These are phyloP conservation scores for Siderastrea siderea DNA, from an alignment of 92 coral and sea anemone genomes.

Conservation along the genomic window DNA sequence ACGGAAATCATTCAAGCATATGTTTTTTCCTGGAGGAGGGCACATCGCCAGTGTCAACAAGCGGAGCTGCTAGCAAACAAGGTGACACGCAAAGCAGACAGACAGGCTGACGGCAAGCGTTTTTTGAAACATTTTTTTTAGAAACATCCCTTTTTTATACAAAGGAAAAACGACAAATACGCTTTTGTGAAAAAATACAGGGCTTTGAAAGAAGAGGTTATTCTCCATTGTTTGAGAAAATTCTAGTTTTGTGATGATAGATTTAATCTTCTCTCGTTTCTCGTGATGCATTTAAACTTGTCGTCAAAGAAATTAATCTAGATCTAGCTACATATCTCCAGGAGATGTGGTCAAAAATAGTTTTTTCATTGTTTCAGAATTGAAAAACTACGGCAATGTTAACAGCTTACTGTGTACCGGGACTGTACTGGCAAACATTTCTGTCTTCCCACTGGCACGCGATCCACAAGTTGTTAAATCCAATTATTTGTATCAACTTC, in stretches of 20 bases:
- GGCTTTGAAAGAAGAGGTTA: not conserved
- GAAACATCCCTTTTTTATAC: no score
- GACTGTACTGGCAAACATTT: not conserved
- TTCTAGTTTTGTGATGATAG: not conserved
- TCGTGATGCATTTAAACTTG: not conserved
- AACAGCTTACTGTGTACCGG: not conserved
- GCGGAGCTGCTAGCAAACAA: not conserved
- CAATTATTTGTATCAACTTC: not conserved
- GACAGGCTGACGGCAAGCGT: no score
- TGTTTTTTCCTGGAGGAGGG: conserved; percentile 14
- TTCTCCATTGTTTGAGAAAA: not conserved
- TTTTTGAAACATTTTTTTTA: no score
- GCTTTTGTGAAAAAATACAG: not conserved
- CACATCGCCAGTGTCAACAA: not conserved
- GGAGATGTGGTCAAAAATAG: not conserved
- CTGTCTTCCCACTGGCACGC: not conserved
- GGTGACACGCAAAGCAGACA: no score
- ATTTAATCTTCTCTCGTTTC: not conserved
- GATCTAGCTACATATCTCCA: not conserved
- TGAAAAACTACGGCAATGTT: not conserved
- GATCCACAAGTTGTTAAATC: not conserved
- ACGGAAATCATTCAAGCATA: conserved; percentile 8
- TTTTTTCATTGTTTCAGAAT: not conserved
- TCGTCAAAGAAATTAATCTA: not conserved
- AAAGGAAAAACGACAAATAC: not conserved